A percentile compares a stretch with the other conserved stretches of the same genome.
Evolutionary conservation across 2,888 invertebrate genomes (phyloP).

Genomic region (Troilus luridus): DNA sequence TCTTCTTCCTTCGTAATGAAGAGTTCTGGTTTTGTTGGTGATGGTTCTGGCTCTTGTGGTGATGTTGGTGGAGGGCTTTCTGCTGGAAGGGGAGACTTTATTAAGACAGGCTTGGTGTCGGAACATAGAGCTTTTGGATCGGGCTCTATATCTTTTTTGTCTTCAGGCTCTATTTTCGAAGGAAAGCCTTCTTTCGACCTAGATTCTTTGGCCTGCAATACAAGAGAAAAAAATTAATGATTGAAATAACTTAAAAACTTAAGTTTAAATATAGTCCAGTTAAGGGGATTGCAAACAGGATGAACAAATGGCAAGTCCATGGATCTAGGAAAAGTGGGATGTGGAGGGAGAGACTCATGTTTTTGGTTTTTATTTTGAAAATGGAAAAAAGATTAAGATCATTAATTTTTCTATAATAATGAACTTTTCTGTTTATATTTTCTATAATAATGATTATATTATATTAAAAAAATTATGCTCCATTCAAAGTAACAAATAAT

Average conservation of each 20-base stretch:
- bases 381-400: no score
- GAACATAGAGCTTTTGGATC: conserved; percentile 34
- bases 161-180: background rate
- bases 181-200: conserved; percentile 35
- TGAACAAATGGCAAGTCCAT: no score
- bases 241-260: background rate
- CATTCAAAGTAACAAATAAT: no score
- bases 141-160: background rate
- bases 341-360: no score
- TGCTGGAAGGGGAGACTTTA: conserved; percentile 24
- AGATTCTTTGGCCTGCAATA: conserved; percentile 47
- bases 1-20: background rate
- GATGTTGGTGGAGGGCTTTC: conserved; percentile 48
- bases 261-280: no score
- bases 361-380: no score
- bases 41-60: conserved; percentile 23
- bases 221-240: background rate
- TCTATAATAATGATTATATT: no score
- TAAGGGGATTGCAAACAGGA: no score
- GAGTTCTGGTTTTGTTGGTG: background rate
- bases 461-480: no score
- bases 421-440: no score
- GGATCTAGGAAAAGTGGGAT: no score
- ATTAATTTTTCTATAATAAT: no score
- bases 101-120: conserved; percentile 27